phyloP scores from a whole-genome alignment of 2,797 vertebrate genomes.

The Euthynnus affinis region DNA sequence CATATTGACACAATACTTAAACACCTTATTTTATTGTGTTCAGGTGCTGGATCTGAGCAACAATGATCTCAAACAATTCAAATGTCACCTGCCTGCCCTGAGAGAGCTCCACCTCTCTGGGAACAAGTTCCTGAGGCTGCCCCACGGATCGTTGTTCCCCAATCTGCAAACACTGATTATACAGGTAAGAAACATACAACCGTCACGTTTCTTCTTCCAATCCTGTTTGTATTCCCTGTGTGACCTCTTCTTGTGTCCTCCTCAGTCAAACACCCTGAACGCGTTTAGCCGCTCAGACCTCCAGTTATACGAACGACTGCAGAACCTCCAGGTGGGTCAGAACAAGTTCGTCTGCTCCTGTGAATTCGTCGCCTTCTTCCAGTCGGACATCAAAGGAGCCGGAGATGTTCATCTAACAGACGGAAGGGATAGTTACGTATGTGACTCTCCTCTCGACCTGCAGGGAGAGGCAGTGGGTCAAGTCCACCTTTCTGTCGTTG shows the following conservation, averaged over 20 bases:
- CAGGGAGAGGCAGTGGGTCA: slow-evolving; percentile 41
- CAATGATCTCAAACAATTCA: slow-evolving; percentile 62
- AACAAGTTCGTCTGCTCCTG: slow-evolving; percentile 76
- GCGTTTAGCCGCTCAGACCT: slow-evolving; percentile 61
- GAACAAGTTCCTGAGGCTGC: slow-evolving; percentile 72
- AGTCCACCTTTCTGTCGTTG: slow-evolving; percentile 60
- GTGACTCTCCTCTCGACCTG: slow-evolving; percentile 67
- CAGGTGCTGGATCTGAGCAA: slow-evolving; percentile 74
- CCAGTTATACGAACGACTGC: slow-evolving; percentile 43
- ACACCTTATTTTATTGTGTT: neutral
- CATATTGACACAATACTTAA: too few relatives aligned
- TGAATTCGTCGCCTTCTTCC: slow-evolving; percentile 67
- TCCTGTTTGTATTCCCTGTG: neutral
- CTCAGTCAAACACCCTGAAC: slow-evolving; percentile 74
- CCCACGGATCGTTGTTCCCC: slow-evolving; percentile 48
- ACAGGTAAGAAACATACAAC: slow-evolving; percentile 50
- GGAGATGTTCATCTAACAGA: slow-evolving; percentile 34
- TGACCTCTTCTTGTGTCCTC: slow-evolving; percentile 8
- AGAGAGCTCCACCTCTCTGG: slow-evolving; percentile 73
- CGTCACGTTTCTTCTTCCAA: neutral
- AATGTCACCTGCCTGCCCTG: slow-evolving; percentile 51
- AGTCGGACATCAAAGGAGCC: neutral
- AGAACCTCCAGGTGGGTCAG: slow-evolving; percentile 55
- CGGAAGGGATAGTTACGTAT: slow-evolving; percentile 54
- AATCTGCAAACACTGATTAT: slow-evolving; percentile 62